Evolutionary conservation across 2,113 vertebrate genomes (phyloP).

Genomic region (Pelobates fuscus): DNA sequence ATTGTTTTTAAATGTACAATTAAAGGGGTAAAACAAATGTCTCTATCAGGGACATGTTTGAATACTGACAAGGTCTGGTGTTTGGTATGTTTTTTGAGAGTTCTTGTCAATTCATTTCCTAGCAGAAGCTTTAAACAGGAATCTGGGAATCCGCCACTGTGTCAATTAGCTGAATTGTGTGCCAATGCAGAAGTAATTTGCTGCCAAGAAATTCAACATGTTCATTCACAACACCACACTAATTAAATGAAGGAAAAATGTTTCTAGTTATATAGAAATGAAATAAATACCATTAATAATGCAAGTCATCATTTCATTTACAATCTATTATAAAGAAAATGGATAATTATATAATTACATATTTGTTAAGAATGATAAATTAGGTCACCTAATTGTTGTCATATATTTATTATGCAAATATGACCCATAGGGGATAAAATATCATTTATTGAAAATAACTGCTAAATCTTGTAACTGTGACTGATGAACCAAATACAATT

Average conservation of each 20-base stretch:
- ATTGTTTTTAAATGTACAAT: conserved; percentile 25
- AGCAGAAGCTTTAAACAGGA: conserved; percentile 38
- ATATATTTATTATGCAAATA: conserved; percentile 8
- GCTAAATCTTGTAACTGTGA: not conserved
- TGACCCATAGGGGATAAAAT: not conserved
- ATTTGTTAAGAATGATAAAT: conserved; percentile 18
- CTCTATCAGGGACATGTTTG: conserved; percentile 40
- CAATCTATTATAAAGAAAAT: conserved; percentile 38
- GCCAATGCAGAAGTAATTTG: conserved; percentile 25
- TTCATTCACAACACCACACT: conserved; percentile 44
- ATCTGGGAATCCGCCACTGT: conserved; percentile 39
- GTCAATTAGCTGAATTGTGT: conserved; percentile 42
- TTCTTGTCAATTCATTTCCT: conserved; percentile 38
- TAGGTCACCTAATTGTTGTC: conserved; percentile 10
- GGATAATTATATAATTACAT: conserved; percentile 43
- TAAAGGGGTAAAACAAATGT: conserved; percentile 34
- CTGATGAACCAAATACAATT: no score
- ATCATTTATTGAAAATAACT: not conserved
- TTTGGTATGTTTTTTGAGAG: conserved; percentile 32
- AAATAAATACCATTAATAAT: conserved; percentile 45
- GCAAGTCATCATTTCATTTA: conserved; percentile 29
- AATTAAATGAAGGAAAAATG: conserved; percentile 35
- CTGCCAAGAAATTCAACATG: conserved; percentile 43
- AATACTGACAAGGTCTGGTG: conserved; percentile 40
- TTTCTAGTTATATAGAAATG: conserved; percentile 7